phyloP scores from a whole-genome alignment of 2,888 invertebrate genomes.

The Odontothrips loti region DNA sequence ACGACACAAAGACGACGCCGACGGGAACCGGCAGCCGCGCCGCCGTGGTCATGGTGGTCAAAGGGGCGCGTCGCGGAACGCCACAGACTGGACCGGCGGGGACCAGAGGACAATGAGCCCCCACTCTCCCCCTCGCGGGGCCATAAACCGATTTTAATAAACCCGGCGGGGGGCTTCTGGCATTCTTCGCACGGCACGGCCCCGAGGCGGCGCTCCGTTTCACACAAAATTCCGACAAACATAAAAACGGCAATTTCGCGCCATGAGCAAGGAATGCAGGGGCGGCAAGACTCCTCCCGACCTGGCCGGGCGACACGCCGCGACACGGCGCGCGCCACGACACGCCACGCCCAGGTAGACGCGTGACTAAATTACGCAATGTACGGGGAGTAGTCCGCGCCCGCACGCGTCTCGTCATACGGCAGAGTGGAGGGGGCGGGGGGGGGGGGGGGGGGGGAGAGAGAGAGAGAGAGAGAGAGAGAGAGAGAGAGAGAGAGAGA shows the following conservation, averaged over 20 bases:
- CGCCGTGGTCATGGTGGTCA: neutral
- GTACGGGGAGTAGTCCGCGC: neutral
- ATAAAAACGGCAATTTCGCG: slow-evolving; percentile 26
- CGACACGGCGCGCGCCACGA: neutral
- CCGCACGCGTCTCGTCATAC: neutral
- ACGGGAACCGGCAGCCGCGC: neutral
- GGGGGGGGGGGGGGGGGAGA: neutral
- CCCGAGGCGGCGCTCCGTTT: neutral
- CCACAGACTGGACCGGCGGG: neutral
- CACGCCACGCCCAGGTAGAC: neutral
- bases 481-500: neutral
- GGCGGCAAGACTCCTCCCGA: neutral
- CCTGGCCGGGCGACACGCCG: neutral
- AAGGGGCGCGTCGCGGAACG: neutral
- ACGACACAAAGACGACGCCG: too few species aligned
- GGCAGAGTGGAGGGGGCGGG: neutral
- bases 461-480: neutral
- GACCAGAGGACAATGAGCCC: neutral
- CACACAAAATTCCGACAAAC: slow-evolving; percentile 19
- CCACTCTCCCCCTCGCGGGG: neutral
- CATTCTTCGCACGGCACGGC: neutral
- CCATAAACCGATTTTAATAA: slow-evolving; percentile 27
- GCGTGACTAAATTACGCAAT: slow-evolving; percentile 24
- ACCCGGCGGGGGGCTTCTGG: neutral
- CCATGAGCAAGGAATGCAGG: slow-evolving; percentile 24